Evolutionary conservation across 2,797 vertebrate species (phyloP).

Genomic region (Oryzias sinensis): DNA sequence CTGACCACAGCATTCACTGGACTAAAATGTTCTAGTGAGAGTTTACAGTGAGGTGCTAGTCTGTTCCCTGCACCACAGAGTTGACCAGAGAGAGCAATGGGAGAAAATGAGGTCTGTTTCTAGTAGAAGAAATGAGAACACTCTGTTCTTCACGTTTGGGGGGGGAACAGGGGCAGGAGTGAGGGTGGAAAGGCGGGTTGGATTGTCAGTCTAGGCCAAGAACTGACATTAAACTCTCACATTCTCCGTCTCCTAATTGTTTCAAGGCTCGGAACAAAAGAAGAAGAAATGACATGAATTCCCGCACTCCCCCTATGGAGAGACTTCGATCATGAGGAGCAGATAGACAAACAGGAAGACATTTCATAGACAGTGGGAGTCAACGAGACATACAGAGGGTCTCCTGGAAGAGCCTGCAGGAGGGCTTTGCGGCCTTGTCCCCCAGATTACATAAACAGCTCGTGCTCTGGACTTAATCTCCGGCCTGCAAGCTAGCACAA

Average conservation of each 20-base stretch:
- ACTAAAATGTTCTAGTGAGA: conserved; percentile 25
- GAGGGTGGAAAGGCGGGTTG: conserved; percentile 43
- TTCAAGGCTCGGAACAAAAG: conserved; percentile 59
- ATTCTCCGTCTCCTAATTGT: conserved; percentile 64
- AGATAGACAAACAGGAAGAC: conserved; percentile 41
- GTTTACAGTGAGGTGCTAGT: conserved; percentile 28
- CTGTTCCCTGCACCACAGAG: conserved; percentile 28
- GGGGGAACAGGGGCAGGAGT: conserved; percentile 55
- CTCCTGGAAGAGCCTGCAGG: conserved; percentile 40
- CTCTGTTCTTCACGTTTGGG: conserved; percentile 67
- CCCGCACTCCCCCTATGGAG: conserved; percentile 41
- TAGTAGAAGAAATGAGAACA: conserved; percentile 65
- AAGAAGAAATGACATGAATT: conserved; percentile 19
- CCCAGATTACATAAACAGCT: conserved; percentile 70
- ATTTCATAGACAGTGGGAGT: conserved; percentile 35
- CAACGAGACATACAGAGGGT: conserved; percentile 30
- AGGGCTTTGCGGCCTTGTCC: conserved; percentile 51
- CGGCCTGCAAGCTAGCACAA: conserved; percentile 47
- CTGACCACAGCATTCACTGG: conserved; percentile 14
- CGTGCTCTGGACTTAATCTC: conserved; percentile 66
- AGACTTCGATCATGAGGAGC: conserved; percentile 41
- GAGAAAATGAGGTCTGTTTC: conserved; percentile 55
- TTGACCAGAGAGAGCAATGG: conserved; percentile 37
- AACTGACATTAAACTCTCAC: conserved; percentile 58
- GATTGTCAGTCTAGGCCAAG: conserved; percentile 47